Evolutionary conservation across 2,113 vertebrate species (phyloP).

Genomic region (Delphinapterus leucas): DNA sequence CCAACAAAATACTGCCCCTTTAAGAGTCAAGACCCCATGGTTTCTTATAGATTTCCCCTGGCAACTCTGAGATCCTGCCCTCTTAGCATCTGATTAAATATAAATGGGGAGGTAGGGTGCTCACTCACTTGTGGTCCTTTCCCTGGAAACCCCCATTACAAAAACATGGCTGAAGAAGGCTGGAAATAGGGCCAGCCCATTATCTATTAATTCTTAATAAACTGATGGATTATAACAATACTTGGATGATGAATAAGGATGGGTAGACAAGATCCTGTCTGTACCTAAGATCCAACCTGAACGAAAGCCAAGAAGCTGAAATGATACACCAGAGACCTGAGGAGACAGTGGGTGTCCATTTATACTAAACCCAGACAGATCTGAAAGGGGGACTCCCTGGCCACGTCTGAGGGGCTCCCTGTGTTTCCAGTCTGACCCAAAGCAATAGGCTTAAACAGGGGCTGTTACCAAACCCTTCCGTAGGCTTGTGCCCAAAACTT

Average conservation of each 20-base stretch:
- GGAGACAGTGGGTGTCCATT: not conserved
- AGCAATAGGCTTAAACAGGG: not conserved
- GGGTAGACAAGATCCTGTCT: conserved; percentile 79
- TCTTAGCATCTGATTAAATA: conserved; percentile 82
- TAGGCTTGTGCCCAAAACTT: not conserved
- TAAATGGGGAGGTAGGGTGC: conserved; percentile 76
- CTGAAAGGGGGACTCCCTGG: not conserved
- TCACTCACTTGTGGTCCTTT: conserved; percentile 77
- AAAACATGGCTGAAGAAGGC: conserved; percentile 76
- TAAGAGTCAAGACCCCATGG: conserved; percentile 68
- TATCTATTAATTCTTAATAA: conserved; percentile 86
- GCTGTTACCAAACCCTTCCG: not conserved
- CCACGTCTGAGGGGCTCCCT: not conserved
- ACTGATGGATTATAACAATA: conserved; percentile 77
- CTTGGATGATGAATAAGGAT: conserved; percentile 77
- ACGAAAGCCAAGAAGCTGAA: conserved; percentile 47
- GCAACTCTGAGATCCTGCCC: conserved; percentile 67
- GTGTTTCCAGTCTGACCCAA: not conserved
- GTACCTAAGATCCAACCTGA: conserved; percentile 74
- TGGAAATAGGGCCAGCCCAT: conserved; percentile 77
- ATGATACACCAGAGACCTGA: not conserved
- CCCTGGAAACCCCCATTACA: conserved; percentile 80
- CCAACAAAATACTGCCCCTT: conserved; percentile 49
- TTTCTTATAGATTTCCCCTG: conserved; percentile 76
- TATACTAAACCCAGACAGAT: not conserved